A percentile compares a stretch with the other conserved stretches of the same genome.
Evolutionary conservation across 2,113 vertebrate species (phyloP).

Genomic region (Meles meles): DNA sequence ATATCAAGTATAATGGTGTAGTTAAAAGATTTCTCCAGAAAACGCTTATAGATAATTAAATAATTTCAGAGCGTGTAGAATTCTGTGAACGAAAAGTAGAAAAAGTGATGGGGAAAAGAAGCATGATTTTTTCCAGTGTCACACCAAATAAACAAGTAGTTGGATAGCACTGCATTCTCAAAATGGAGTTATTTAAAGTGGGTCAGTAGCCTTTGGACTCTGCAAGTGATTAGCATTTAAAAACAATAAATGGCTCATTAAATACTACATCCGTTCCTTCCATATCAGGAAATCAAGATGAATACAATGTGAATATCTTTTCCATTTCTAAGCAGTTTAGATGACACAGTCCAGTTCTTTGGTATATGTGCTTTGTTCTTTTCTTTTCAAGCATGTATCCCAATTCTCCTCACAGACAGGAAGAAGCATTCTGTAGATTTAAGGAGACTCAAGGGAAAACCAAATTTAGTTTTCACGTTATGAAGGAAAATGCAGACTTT

Average conservation of each 20-base stretch:
- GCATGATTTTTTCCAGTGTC: neutral
- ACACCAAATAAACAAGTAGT: neutral
- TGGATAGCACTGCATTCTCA: neutral
- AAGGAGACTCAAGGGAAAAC: neutral
- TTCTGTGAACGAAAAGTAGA: neutral
- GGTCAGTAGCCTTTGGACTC: neutral
- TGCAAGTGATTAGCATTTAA: constrained; percentile 27
- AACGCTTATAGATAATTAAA: neutral
- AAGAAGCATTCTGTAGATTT: neutral
- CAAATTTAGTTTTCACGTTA: neutral
- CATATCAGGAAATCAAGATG: neutral
- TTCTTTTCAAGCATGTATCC: neutral
- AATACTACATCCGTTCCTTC: neutral
- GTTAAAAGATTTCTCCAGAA: neutral
- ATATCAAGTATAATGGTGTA: neutral
- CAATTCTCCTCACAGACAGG: neutral
- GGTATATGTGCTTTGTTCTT: neutral
- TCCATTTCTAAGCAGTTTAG: constrained; percentile 7
- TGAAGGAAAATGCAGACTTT: neutral
- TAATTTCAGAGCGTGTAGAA: neutral
- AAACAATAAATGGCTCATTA: neutral
- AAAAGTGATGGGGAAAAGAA: neutral
- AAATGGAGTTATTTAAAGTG: neutral
- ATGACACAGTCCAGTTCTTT: neutral
- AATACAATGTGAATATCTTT: neutral